Percentiles rank a stretch among this genome's conserved stretches.
Evolutionary conservation across 2,113 vertebrate genomes (phyloP).

Genomic region (Corythoichthys haematopterus): DNA sequence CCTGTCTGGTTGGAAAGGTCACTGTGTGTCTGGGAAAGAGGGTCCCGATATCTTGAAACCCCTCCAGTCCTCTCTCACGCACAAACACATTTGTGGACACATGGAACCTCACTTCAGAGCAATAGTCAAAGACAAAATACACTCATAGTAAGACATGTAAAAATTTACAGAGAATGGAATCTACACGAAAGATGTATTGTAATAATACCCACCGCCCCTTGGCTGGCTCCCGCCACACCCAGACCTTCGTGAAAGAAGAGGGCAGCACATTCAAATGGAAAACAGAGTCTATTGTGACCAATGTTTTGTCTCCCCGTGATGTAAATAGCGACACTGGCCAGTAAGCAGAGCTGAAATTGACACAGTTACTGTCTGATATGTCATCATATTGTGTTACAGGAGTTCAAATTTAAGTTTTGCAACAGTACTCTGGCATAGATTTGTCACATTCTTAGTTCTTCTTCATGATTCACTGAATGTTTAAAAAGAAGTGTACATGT

Average conservation of each 20-base stretch:
- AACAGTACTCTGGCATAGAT: background rate
- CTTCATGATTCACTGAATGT: too few species aligned
- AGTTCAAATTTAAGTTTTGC: conserved; percentile 2
- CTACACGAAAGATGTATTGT: background rate
- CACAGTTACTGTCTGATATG: conserved; percentile 20
- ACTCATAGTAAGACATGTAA: conserved; percentile 49
- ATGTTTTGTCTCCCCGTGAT: conserved; percentile 58
- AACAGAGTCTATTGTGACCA: conserved; percentile 55
- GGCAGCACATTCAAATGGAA: conserved; percentile 69
- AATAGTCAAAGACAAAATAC: conserved; percentile 47
- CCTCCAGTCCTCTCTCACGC: conserved; percentile 18
- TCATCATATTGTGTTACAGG: conserved; percentile 7
- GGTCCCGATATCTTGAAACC: conserved; percentile 82
- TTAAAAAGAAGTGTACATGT: background rate
- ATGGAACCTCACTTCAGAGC: conserved; percentile 72
- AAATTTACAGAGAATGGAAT: background rate
- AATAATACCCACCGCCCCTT: conserved; percentile 60
- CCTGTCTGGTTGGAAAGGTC: conserved; percentile 99
- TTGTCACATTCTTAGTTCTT: background rate
- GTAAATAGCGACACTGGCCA: conserved; percentile 62
- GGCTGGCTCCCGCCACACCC: conserved; percentile 4
- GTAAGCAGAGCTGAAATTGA: conserved; percentile 47
- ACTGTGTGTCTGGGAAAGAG: conserved; percentile 93
- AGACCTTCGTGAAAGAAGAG: conserved; percentile 45
- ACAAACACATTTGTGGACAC: conserved; percentile 66